Evolutionary conservation across 2,797 vertebrate species (phyloP), one percentile per base, ranked within the genome.

Genomic region (Tadarida brasiliensis): DNA sequence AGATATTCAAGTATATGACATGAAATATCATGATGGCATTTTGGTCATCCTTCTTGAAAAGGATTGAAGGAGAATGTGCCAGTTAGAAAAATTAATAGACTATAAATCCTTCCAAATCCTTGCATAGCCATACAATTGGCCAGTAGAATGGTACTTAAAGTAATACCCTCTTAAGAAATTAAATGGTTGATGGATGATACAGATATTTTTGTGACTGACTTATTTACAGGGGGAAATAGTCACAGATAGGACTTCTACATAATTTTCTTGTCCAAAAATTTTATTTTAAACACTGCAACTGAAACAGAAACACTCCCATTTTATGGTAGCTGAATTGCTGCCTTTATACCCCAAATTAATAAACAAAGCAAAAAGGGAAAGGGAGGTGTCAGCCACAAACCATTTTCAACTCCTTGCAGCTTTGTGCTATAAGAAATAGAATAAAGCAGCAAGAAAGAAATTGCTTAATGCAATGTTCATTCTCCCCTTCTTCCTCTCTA

Each of bases 131-230:
- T 90, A 26, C n/a, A 54, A 54, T 0, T 88, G 93, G 92, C 73
- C 82, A 74, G 16, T 0, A 2, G 28, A 49, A 94, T 83, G 2
- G 0, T 91, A 93, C 54, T 67, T 90, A 83, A 65, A 35, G 54
- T 67, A 65, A 86, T 93, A 91, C 92, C 67, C 86, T 57, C 91
- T 93, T 90, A 88, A 94, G 91, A 97, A 97, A 95, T 90, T 87
- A 95, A 96, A 83, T 49, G 65, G 30, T 11, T 68, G 68, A 67
- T 83, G 80, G n/a, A 77, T 92, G 85, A 24, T 10, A 30, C 44
- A 47, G n/a, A 47, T 70, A n/a, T 57, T 39, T 61, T 81, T 90
- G 44, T 83, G 20, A 49, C n/a, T 20, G 90, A n/a, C 39, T 76
- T 68, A 61, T 59, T 47, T 80, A 90, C 19, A 57, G 7, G 0